Conservation (phyloP, 2,113 vertebrate species). For the Centropristis striata region DNA sequence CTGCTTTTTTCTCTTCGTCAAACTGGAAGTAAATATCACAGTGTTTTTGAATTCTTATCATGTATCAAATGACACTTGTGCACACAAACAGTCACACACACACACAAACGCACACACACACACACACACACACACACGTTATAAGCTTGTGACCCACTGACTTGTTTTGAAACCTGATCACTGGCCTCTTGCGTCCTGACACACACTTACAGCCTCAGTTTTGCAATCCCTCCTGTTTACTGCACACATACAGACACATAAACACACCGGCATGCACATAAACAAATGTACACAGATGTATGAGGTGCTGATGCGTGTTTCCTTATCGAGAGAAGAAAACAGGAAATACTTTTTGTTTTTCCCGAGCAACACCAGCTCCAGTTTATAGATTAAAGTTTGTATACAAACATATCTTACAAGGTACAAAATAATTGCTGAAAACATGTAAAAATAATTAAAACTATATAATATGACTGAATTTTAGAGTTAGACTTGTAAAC, state of each 20-base stretch:
- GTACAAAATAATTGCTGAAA: too few species aligned
- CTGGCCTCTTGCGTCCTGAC: slow-evolving; percentile 20
- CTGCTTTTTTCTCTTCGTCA: neutral
- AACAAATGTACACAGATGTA: slow-evolving; percentile 14
- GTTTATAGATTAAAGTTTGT: neutral
- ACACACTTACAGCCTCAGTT: slow-evolving; percentile 50
- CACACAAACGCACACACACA: neutral
- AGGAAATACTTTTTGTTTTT: neutral
- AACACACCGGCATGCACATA: neutral
- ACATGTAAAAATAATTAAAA: too few species aligned
- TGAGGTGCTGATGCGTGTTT: neutral
- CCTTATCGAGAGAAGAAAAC: neutral
- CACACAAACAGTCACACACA: slow-evolving; percentile 7
- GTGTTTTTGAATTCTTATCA: slow-evolving; percentile 23
- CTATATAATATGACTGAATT: too few species aligned
- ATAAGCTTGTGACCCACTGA: slow-evolving; percentile 31
- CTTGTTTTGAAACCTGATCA: slow-evolving; percentile 78
- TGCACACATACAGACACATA: neutral
- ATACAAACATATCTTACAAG: too few species aligned
- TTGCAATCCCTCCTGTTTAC: slow-evolving; percentile 72
- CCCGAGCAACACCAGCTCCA: neutral
- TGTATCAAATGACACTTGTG: slow-evolving; percentile 24
- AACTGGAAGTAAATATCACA: slow-evolving; percentile 23
- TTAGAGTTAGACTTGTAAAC: too few species aligned
- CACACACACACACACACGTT: neutral